phyloP scores from a whole-genome alignment of 2,888 invertebrate species.

The Kryphioiulus occultus region DNA sequence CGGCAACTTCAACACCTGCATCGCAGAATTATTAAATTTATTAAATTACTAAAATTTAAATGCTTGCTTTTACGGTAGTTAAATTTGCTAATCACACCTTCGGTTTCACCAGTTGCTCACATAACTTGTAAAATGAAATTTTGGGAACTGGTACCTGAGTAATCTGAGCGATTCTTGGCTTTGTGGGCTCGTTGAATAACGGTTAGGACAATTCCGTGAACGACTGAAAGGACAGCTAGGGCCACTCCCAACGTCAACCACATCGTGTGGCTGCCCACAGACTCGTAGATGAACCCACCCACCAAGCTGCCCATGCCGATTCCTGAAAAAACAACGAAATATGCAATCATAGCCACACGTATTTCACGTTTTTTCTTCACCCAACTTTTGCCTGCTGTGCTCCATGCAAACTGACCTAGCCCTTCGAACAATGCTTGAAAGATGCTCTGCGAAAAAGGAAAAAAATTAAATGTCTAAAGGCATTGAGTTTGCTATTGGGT shows the following conservation, averaged over 20 bases:
- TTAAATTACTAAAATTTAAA: too few species aligned
- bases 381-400: too few species aligned
- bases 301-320: constrained; percentile 48
- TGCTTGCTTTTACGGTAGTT: too few species aligned
- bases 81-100: too few species aligned
- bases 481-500: too few species aligned
- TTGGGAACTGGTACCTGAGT: too few species aligned
- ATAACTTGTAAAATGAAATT: too few species aligned
- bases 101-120: too few species aligned
- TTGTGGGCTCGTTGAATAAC: background rate
- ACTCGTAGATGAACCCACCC: constrained; percentile 48
- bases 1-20: too few species aligned
- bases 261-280: constrained; percentile 40
- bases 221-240: background rate
- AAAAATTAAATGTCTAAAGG: too few species aligned
- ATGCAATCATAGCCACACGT: background rate
- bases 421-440: constrained; percentile 89
- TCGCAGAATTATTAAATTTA: too few species aligned
- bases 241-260: background rate
- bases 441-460: constrained; percentile 67
- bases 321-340: constrained; percentile 37
- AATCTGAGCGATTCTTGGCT: background rate
- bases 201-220: background rate
- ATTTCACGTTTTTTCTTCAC: background rate
- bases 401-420: constrained; percentile 67